Percentiles rank a stretch among this genome's conserved stretches.
These are phyloP conservation scores for Percopsis transmontana DNA, from an alignment of 2,113 vertebrate genomes.

Conservation along the genomic window DNA sequence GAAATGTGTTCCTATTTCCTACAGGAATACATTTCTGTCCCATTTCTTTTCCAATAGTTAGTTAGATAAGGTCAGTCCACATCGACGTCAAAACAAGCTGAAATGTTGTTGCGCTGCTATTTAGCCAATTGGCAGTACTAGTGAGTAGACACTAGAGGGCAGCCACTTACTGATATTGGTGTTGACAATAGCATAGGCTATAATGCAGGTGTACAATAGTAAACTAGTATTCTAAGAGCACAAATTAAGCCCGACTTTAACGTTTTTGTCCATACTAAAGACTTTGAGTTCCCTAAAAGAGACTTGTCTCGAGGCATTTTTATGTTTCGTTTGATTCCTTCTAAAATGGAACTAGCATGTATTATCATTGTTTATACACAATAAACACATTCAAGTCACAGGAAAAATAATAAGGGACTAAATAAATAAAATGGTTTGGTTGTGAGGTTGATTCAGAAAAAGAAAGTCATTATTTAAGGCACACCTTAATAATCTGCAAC, in stretches of 20 bases:
- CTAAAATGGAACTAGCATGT: too few relatives aligned
- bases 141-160: slow-evolving; percentile 45
- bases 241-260: too few relatives aligned
- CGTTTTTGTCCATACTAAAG: not conserved
- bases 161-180: slow-evolving; percentile 19
- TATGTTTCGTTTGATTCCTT: not conserved
- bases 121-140: not conserved
- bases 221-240: too few relatives aligned
- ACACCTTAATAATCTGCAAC: slow-evolving; percentile 69
- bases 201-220: too few relatives aligned
- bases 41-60: too few relatives aligned
- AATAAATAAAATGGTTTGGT: slow-evolving; percentile 34
- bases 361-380: not conserved
- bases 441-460: slow-evolving; percentile 52
- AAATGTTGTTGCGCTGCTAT: too few relatives aligned
- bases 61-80: too few relatives aligned
- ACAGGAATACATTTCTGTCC: too few relatives aligned
- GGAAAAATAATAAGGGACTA: not conserved
- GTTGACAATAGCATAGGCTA: not conserved
- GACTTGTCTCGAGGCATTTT: not conserved
- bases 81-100: too few relatives aligned
- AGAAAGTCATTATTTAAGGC: slow-evolving; percentile 72
- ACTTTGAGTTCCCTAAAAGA: not conserved
- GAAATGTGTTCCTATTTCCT: too few relatives aligned
- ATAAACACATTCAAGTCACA: slow-evolving; percentile 1